Evolutionary conservation across 2,888 invertebrate species (phyloP).

Genomic region (Endotricha flammealis): DNA sequence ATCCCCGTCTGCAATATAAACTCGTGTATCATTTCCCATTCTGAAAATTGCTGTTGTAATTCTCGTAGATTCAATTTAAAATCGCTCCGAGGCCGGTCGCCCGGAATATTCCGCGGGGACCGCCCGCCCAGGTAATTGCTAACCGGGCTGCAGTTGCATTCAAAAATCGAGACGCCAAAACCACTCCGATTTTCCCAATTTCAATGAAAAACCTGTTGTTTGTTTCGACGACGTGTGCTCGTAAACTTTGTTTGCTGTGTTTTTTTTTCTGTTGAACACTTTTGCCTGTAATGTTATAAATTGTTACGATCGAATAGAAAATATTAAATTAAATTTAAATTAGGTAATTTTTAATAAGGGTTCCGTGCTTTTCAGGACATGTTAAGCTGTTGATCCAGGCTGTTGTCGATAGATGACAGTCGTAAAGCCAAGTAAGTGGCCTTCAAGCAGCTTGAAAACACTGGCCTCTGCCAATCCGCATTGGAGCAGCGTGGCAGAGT

Average conservation of each 20-base stretch:
- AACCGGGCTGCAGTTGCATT: slow-evolving; percentile 47
- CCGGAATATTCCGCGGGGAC: slow-evolving; percentile 36
- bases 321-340: too few relatives aligned
- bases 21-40: slow-evolving; percentile 27
- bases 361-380: too few relatives aligned
- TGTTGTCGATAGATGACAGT: too few relatives aligned
- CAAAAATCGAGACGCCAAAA: slow-evolving; percentile 37
- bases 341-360: too few relatives aligned
- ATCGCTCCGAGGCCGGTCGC: slow-evolving; percentile 45
- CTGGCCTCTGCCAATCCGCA: too few relatives aligned
- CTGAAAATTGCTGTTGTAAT: slow-evolving; percentile 54
- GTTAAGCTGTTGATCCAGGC: too few relatives aligned
- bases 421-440: too few relatives aligned
- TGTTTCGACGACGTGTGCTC: slow-evolving; percentile 29
- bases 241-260: slow-evolving; percentile 14
- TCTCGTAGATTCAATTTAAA: slow-evolving; percentile 61
- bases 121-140: slow-evolving; percentile 52
- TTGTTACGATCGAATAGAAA: too few relatives aligned
- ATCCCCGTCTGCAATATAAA: slow-evolving; percentile 12
- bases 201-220: slow-evolving; percentile 33
- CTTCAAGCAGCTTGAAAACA: too few relatives aligned
- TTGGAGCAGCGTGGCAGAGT: too few relatives aligned
- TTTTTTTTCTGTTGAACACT: too few relatives aligned
- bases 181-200: slow-evolving; percentile 15
- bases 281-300: too few relatives aligned